A percentile compares a stretch with the other conserved stretches of the same genome.
phyloP scores from a whole-genome alignment of 2,797 vertebrate species.

The Ispidina picta region DNA sequence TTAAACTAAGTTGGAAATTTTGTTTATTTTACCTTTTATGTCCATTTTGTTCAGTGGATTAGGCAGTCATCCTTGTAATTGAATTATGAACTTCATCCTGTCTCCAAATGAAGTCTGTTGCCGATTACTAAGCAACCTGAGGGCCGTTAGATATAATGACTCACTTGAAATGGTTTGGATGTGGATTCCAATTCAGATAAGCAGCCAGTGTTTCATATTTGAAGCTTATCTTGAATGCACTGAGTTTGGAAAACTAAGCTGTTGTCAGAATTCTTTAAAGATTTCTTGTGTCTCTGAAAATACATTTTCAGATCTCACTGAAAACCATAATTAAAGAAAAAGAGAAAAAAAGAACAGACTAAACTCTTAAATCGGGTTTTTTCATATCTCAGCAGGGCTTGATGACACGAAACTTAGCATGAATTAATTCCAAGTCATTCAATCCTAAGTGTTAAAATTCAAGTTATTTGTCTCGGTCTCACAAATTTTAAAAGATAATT shows the following conservation, averaged over 20 bases:
- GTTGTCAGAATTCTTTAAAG: neutral
- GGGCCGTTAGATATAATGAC: neutral
- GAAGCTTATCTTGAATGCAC: neutral
- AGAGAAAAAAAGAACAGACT: neutral
- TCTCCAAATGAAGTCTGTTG: neutral
- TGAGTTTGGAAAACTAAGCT: neutral
- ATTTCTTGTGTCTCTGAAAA: neutral
- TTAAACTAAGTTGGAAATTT: neutral
- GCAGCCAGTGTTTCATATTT: conserved; percentile 13
- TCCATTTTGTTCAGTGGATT: neutral
- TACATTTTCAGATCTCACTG: neutral
- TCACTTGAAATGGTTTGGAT: conserved; percentile 5
- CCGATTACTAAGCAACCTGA: neutral
- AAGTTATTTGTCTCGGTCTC: neutral
- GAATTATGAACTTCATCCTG: conserved; percentile 10
- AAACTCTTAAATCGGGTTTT: neutral
- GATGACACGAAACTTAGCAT: neutral
- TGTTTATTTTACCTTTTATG: conserved; percentile 33
- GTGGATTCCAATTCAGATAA: conserved; percentile 57
- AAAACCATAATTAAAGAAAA: neutral
- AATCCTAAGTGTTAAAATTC: neutral
- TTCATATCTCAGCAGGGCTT: neutral
- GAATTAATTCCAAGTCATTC: neutral
- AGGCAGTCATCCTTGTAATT: conserved; percentile 45
- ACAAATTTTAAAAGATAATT: neutral